Evolutionary conservation across 1,140 invertebrate genomes (phyloP).

Genomic region (Steinernema khuongi): DNA sequence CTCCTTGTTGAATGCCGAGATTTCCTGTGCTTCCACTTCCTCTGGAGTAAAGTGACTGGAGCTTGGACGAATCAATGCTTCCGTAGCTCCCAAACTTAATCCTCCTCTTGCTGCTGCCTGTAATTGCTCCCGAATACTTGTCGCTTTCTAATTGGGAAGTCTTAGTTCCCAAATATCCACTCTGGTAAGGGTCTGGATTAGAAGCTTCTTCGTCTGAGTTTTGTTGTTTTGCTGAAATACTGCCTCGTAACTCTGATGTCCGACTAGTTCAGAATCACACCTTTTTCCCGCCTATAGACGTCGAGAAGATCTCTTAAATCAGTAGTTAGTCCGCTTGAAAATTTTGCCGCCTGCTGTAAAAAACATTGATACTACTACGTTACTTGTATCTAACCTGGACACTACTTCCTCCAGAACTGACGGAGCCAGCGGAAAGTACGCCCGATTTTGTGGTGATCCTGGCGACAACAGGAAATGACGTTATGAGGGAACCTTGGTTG

Average conservation of each 20-base stretch:
- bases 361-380: background rate
- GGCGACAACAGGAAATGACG: background rate
- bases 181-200: background rate
- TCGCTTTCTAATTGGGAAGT: background rate
- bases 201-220: background rate
- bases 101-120: background rate
- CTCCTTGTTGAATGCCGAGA: background rate
- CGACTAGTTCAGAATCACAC: background rate
- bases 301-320: background rate
- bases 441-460: background rate
- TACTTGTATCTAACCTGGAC: background rate
- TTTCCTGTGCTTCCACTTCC: background rate
- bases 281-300: background rate
- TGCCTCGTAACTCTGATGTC: background rate
- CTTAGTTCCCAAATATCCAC: background rate
- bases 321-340: background rate
- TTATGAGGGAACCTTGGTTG: background rate
- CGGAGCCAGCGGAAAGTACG: background rate
- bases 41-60: background rate
- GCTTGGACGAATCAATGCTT: background rate
- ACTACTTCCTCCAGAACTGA: background rate
- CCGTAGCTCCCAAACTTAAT: background rate
- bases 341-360: background rate
- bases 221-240: background rate
- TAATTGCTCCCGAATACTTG: background rate